A percentile compares a stretch with the other conserved stretches of the same genome.
Evolutionary conservation across 2,888 invertebrate genomes (phyloP).

Genomic region (Agonopterix subpropinquella): DNA sequence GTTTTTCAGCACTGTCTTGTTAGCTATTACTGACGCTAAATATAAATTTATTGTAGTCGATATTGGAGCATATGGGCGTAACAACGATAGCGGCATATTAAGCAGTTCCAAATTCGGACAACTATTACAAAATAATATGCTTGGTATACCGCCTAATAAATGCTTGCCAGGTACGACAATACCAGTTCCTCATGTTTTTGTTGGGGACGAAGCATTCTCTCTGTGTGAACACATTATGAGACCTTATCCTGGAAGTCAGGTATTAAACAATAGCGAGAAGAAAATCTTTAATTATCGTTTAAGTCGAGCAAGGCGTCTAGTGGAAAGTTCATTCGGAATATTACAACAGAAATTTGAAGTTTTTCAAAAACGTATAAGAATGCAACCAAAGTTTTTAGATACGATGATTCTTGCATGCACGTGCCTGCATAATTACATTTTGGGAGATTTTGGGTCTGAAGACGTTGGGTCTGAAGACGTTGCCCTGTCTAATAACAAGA

Average conservation of each 20-base stretch:
- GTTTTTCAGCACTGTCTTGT: conserved; percentile 12
- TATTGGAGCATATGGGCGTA: conserved; percentile 11
- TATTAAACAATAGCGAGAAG: conserved; percentile 1
- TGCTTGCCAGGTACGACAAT: conserved; percentile 18
- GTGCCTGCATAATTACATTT: conserved; percentile 8
- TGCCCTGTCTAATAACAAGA: conserved; percentile 9
- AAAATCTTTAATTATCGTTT: conserved; percentile 9
- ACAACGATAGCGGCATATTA: conserved; percentile 12
- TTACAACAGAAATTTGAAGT: conserved; percentile 10
- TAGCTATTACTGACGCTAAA: conserved; percentile 14
- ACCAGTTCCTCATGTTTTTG: conserved; percentile 21
- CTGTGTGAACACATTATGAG: neutral
- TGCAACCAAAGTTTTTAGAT: conserved; percentile 9
- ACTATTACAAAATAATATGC: conserved; percentile 12
- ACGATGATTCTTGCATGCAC: conserved; percentile 9
- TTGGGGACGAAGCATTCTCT: conserved; percentile 25
- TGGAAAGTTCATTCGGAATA: conserved; percentile 12
- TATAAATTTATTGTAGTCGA: conserved; percentile 15
- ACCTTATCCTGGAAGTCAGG: neutral
- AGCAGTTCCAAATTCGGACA: conserved; percentile 12
- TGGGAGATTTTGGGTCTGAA: neutral
- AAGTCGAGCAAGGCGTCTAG: conserved; percentile 9
- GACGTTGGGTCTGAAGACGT: too few species aligned
- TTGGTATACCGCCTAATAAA: conserved; percentile 20
- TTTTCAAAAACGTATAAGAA: conserved; percentile 9